Percentiles rank a stretch among this genome's conserved stretches.
phyloP scores from a whole-genome alignment of 2,888 invertebrate species.

The Dichetophora obliterata region DNA sequence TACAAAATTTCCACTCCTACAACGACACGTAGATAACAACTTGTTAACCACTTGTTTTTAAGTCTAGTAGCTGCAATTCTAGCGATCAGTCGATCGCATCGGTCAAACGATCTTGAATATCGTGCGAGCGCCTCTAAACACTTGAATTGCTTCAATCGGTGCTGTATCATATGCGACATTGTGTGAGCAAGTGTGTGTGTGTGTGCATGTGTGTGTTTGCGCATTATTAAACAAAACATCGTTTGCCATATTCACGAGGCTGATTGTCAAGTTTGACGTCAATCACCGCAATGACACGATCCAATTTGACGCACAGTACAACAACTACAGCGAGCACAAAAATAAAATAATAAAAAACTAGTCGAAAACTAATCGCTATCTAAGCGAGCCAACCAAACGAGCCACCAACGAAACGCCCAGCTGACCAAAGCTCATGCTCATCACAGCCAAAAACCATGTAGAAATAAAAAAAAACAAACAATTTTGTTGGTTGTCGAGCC shows the following conservation, averaged over 20 bases:
- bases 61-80: not conserved
- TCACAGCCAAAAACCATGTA: not conserved
- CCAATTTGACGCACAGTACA: constrained; percentile 56
- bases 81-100: not conserved
- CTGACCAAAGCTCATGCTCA: not conserved
- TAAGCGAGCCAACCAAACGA: constrained; percentile 6
- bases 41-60: too few relatives aligned
- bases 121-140: not conserved
- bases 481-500: not conserved
- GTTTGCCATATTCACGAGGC: constrained; percentile 29
- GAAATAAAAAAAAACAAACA: not conserved
- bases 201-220: not conserved
- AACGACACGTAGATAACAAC: not conserved
- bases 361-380: not conserved
- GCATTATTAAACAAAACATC: not conserved
- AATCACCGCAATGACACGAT: constrained; percentile 53
- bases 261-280: constrained; percentile 56
- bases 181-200: too few relatives aligned
- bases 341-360: not conserved
- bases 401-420: not conserved
- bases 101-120: not conserved
- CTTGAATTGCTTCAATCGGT: not conserved
- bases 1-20: too few relatives aligned
- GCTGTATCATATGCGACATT: too few relatives aligned
- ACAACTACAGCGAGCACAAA: not conserved